Evolutionary conservation across 37 sponge, comb jelly and placozoan genomes (phyloP), one percentile per base, ranked within the genome.

Genomic region (Amphimedon queenslandica): DNA sequence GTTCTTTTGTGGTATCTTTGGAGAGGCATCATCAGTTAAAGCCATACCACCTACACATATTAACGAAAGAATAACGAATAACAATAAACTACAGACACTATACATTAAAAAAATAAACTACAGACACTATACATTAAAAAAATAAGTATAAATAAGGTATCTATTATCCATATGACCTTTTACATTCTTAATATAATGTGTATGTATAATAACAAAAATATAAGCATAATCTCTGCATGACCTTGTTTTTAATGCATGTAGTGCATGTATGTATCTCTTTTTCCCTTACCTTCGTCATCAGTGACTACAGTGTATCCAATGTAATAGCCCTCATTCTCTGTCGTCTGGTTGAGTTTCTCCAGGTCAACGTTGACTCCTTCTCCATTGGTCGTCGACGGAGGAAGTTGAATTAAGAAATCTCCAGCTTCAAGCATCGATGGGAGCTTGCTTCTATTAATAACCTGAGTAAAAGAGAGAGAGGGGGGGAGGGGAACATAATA

Each of bases 251-350:
- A n/a, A n/a, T n/a, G n/a, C n/a, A n/a, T n/a, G n/a, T n/a, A n/a
- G n/a, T n/a, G n/a, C n/a, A n/a, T n/a, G n/a, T n/a, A n/a, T n/a
- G n/a, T n/a, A n/a, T n/a, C n/a, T n/a, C n/a, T n/a, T n/a, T n/a
- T n/a, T n/a, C n/a, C n/a, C n/a, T n/a, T 60, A 11, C 27, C 61
- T 11, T 60, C 61, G 21, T 60, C 61, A 60, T 60, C 61, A 25
- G 61, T 60, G 61, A 60, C 61, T n/a, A 60, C 61, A 60, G 61
- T 13, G 27, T n/a, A n/a, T n/a, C 61, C 61, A 25, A 60, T n/a
- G 5, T 25, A 25, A 25, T n/a, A n/a, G 21, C 21, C 28, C 21
- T 6, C 21, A n/a, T 25, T 25, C 5, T n/a, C 61, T 25, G 23
- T 6, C 5, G 21, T 6, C 24, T 60, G 24, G 21, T 60, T 60